A percentile compares a stretch with the other conserved stretches of the same genome.
These are phyloP conservation scores for Petromus typicus DNA, from an alignment of 2,113 vertebrate genomes.

Conservation along the genomic window DNA sequence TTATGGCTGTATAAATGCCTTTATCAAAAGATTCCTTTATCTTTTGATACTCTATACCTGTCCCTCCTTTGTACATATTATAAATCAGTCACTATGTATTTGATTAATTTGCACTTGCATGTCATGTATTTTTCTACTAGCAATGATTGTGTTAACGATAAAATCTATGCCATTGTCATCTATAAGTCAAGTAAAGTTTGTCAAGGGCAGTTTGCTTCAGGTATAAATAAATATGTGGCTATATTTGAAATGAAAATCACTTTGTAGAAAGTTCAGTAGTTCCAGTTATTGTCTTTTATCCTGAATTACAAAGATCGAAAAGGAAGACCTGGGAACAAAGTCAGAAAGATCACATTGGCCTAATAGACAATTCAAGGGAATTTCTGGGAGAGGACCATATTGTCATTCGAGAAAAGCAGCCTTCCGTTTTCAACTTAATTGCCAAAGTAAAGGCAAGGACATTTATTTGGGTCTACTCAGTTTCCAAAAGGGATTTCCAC, in stretches of 20 bases:
- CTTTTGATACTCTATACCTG: background rate
- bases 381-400: background rate
- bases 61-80: background rate
- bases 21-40: background rate
- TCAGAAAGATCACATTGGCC: conserved; percentile 1
- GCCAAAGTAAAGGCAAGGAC: background rate
- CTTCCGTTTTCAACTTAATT: background rate
- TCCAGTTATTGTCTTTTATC: background rate
- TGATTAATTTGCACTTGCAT: conserved; percentile 4
- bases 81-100: background rate
- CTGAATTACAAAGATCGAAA: conserved; percentile 16
- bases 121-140: background rate
- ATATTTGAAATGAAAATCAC: conserved; percentile 45
- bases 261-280: conserved; percentile 1
- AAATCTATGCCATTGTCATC: background rate
- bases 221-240: background rate
- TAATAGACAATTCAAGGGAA: conserved; percentile 16
- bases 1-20: background rate
- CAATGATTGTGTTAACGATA: background rate
- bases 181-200: background rate
- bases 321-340: conserved; percentile 30
- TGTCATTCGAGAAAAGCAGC: background rate
- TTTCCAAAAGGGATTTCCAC: conserved; percentile 30
- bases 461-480: background rate
- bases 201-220: background rate